Conservation (phyloP, 92 coral and sea anemone species). For the Galaxea fascicularis region DNA sequence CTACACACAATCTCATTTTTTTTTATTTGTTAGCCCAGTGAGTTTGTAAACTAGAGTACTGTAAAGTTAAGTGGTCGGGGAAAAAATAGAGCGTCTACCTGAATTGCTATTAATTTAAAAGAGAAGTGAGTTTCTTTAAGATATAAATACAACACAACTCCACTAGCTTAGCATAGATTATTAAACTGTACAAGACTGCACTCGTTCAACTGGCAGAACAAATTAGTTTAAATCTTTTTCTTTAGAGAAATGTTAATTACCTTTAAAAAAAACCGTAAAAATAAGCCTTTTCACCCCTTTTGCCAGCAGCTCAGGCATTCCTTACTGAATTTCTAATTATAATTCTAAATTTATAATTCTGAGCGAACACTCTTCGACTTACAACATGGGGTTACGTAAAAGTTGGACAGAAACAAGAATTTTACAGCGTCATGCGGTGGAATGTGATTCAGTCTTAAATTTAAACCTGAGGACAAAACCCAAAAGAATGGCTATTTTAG, state of each 20-base stretch:
- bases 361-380: too few relatives aligned
- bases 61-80: not conserved
- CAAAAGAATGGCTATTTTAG: not conserved
- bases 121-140: not conserved
- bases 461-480: not conserved
- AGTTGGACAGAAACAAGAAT: too few relatives aligned
- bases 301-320: not conserved
- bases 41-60: too few relatives aligned
- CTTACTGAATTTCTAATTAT: not conserved
- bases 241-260: too few relatives aligned
- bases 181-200: not conserved
- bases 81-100: not conserved
- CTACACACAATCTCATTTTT: too few relatives aligned
- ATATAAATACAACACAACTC: conserved; percentile 2
- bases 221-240: too few relatives aligned
- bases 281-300: not conserved
- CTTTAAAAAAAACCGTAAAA: too few relatives aligned
- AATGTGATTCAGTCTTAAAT: not conserved
- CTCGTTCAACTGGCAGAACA: not conserved
- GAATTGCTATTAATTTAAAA: conserved; percentile 11
- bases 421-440: not conserved
- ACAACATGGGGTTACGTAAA: not conserved
- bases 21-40: too few relatives aligned
- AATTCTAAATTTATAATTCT: not conserved
- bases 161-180: not conserved